Conservation (phyloP, 2,113 vertebrate genomes). For the Siniperca chuatsi region DNA sequence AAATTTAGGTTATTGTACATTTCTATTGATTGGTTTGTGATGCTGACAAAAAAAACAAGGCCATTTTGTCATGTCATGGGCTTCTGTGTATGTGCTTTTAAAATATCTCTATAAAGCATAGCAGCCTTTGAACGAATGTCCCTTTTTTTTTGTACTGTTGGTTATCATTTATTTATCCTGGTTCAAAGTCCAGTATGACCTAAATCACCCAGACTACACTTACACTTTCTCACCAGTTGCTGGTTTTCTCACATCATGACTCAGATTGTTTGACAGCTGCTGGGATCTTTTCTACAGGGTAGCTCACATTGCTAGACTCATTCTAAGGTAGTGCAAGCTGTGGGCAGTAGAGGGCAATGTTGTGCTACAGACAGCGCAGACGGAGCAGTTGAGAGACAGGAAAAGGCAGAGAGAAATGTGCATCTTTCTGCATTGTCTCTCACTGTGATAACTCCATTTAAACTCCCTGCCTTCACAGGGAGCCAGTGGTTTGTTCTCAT, state of each 20-base stretch:
- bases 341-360: conserved; percentile 79
- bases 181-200: background rate
- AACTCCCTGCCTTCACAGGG: conserved; percentile 63
- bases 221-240: background rate
- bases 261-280: conserved; percentile 14
- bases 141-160: background rate
- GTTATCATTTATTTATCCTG: background rate
- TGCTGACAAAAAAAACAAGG: background rate
- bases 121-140: background rate
- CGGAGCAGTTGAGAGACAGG: background rate
- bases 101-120: background rate
- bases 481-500: conserved; percentile 67
- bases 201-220: background rate
- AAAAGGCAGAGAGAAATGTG: conserved; percentile 55
- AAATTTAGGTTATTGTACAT: background rate
- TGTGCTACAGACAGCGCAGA: conserved; percentile 43
- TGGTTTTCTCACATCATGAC: conserved; percentile 28
- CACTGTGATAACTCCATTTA: conserved; percentile 75
- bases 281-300: background rate
- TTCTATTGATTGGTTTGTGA: background rate
- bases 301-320: background rate
- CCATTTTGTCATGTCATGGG: background rate
- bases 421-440: conserved; percentile 68
- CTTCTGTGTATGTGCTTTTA: background rate
- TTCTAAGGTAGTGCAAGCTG: background rate